phyloP scores from a whole-genome alignment of 2,888 invertebrate genomes.

The Zygogramma bicolorata region DNA sequence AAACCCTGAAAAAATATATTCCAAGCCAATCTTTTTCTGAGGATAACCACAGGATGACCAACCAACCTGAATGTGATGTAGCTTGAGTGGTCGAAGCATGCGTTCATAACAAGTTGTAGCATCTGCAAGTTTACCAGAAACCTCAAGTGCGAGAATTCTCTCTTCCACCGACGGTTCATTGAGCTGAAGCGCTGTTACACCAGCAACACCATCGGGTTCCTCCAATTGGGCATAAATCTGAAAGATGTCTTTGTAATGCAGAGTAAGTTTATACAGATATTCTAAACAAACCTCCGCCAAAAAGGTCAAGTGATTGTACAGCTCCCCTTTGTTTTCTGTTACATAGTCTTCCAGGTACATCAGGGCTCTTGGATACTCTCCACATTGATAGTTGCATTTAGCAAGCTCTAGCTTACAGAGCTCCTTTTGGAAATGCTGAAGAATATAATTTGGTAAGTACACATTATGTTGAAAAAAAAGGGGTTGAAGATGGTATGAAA shows the following conservation, averaged over 20 bases:
- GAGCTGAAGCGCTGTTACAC: conserved; percentile 80
- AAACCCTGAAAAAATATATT: conserved; percentile 73
- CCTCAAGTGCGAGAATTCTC: conserved; percentile 85
- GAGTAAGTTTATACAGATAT: too few relatives aligned
- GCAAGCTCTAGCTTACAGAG: conserved; percentile 78
- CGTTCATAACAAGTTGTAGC: conserved; percentile 91
- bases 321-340: conserved; percentile 69
- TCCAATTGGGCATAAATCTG: conserved; percentile 88
- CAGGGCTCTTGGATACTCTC: conserved; percentile 80
- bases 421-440: conserved; percentile 41
- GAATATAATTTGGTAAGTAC: too few relatives aligned
- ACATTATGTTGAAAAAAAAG: too few relatives aligned
- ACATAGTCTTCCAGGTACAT: conserved; percentile 83
- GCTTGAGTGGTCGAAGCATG: conserved; percentile 71
- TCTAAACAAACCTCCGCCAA: conserved; percentile 70
- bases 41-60: not conserved
- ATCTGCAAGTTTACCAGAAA: conserved; percentile 85
- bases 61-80: conserved; percentile 65
- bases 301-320: conserved; percentile 74
- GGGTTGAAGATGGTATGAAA: too few relatives aligned
- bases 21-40: conserved; percentile 26
- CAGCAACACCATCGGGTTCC: conserved; percentile 92
- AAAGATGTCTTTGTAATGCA: conserved; percentile 32
- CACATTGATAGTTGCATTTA: conserved; percentile 79
- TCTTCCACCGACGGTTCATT: conserved; percentile 84